Conservation (phyloP, 2,113 vertebrate species). For the Ptyas mucosa region DNA sequence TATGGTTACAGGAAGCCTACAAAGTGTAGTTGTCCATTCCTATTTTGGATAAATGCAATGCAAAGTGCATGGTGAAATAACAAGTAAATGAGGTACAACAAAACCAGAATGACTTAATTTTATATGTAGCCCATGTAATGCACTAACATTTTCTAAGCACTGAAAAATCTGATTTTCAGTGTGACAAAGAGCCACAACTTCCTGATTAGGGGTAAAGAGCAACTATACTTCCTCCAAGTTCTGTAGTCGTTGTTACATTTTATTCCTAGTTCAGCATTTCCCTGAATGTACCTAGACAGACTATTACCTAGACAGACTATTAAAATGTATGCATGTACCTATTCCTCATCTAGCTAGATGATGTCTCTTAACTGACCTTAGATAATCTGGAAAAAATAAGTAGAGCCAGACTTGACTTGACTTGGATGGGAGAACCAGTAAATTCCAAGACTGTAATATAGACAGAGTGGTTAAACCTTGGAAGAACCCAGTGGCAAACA, state of each 20-base stretch:
- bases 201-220: not conserved
- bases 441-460: not conserved
- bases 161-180: not conserved
- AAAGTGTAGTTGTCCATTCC: not conserved
- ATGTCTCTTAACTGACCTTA: not conserved
- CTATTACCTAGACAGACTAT: not conserved
- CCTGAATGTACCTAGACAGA: not conserved
- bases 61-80: not conserved
- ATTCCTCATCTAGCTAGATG: not conserved
- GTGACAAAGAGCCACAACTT: not conserved
- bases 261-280: not conserved
- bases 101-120: not conserved
- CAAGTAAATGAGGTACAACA: not conserved
- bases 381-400: not conserved
- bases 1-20: not conserved
- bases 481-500: not conserved
- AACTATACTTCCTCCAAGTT: not conserved
- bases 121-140: not conserved
- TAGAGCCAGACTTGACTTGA: not conserved
- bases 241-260: not conserved
- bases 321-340: not conserved
- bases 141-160: not conserved
- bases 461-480: not conserved
- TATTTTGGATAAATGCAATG: not conserved
- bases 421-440: not conserved